These are phyloP conservation scores for Ceramica pisi DNA, from an alignment of 2,888 invertebrate genomes.

Conservation along the genomic window DNA sequence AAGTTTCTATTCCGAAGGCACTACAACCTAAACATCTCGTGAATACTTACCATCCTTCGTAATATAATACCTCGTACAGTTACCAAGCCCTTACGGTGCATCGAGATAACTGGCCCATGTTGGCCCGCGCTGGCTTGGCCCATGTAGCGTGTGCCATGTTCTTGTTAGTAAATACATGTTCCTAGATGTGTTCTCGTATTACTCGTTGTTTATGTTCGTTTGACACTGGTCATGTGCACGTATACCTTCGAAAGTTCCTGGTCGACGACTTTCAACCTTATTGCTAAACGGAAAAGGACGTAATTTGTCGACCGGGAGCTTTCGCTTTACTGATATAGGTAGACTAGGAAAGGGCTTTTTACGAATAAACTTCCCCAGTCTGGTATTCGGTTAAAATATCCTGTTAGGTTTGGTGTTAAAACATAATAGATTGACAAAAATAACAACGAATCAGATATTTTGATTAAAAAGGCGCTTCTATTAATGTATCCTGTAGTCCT, in stretches of 20 bases:
- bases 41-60: slow-evolving; percentile 30
- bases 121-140: slow-evolving; percentile 17
- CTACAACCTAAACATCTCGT: slow-evolving; percentile 5
- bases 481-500: too few species aligned
- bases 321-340: background rate
- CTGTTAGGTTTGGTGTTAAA: background rate
- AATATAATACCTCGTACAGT: slow-evolving; percentile 39
- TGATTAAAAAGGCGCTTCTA: background rate
- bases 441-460: background rate
- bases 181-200: slow-evolving; percentile 22
- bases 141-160: slow-evolving; percentile 32
- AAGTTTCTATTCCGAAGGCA: background rate
- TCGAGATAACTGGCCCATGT: slow-evolving; percentile 43
- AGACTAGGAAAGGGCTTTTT: background rate
- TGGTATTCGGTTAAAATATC: background rate
- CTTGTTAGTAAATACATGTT: slow-evolving; percentile 47
- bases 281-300: background rate
- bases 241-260: background rate
- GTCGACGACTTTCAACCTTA: background rate
- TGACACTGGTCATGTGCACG: background rate
- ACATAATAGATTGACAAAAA: background rate
- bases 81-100: slow-evolving; percentile 48
- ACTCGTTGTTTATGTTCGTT: slow-evolving; percentile 6
- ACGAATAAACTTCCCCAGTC: background rate
- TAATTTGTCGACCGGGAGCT: background rate